Evolutionary conservation across 2,113 vertebrate genomes (phyloP).

Genomic region (Struthidea cinerea): DNA sequence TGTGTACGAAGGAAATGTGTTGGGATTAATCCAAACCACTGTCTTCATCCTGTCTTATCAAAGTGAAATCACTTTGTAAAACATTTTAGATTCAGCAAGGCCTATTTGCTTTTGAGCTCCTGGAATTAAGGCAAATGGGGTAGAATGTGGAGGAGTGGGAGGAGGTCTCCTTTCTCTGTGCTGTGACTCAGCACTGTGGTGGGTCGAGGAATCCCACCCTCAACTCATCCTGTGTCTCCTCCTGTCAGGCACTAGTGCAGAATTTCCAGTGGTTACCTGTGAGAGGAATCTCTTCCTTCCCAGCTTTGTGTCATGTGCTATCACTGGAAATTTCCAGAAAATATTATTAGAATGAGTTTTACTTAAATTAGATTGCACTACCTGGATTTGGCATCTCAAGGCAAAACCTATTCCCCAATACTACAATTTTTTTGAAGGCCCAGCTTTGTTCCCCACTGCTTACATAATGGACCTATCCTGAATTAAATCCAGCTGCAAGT

Average conservation of each 20-base stretch:
- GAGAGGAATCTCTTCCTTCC: background rate
- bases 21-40: background rate
- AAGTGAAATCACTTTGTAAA: background rate
- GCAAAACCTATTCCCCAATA: background rate
- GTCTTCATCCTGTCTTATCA: background rate
- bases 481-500: conserved; percentile 1
- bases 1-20: background rate
- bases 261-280: background rate
- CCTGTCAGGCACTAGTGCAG: background rate
- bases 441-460: background rate
- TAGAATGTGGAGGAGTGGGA: background rate
- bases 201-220: background rate
- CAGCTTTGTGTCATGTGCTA: background rate
- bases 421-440: background rate
- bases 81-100: background rate
- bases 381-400: background rate
- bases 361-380: background rate
- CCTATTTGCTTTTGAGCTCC: background rate
- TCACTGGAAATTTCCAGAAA: background rate
- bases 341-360: background rate
- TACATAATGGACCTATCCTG: background rate
- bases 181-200: background rate
- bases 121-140: background rate
- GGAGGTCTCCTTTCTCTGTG: background rate
- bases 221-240: background rate